Conservation (phyloP, 2,888 invertebrate genomes). For the Andrena flavipes region DNA sequence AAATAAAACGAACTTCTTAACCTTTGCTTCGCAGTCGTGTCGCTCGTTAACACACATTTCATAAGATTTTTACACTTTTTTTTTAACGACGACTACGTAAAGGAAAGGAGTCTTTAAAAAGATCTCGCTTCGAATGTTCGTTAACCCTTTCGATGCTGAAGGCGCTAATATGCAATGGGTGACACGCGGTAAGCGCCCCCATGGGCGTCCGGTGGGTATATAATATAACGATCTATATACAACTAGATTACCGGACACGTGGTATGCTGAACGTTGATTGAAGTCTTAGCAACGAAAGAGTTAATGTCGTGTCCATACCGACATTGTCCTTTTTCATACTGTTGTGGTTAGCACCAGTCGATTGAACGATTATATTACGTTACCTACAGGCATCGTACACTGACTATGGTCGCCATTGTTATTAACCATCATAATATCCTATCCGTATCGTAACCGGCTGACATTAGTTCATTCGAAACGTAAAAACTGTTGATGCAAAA, state of each 20-base stretch:
- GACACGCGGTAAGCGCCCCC: neutral
- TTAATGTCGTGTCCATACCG: neutral
- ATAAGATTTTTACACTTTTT: conserved; percentile 41
- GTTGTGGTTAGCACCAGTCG: conserved; percentile 1
- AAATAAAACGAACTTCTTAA: conserved; percentile 40
- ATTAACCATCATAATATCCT: conserved; percentile 4
- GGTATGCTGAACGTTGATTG: neutral
- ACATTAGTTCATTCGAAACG: neutral
- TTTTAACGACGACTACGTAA: conserved; percentile 16
- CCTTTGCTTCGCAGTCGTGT: conserved; percentile 41
- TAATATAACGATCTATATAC: neutral
- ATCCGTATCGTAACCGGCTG: neutral
- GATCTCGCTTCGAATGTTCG: conserved; percentile 13
- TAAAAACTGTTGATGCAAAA: neutral
- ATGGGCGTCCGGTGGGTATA: neutral
- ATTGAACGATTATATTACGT: conserved; percentile 20
- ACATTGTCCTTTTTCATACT: conserved; percentile 14
- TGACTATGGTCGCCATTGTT: conserved; percentile 5
- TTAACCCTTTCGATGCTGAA: neutral
- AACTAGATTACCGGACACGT: neutral
- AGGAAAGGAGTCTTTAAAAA: conserved; percentile 14
- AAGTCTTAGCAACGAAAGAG: neutral
- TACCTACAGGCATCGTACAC: conserved; percentile 3
- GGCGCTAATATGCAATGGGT: neutral
- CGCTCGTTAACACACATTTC: conserved; percentile 12